A percentile compares a stretch with the other conserved stretches of the same genome.
These are phyloP conservation scores for Cephus runcator DNA, from an alignment of 2,888 invertebrate species.

Conservation along the genomic window DNA sequence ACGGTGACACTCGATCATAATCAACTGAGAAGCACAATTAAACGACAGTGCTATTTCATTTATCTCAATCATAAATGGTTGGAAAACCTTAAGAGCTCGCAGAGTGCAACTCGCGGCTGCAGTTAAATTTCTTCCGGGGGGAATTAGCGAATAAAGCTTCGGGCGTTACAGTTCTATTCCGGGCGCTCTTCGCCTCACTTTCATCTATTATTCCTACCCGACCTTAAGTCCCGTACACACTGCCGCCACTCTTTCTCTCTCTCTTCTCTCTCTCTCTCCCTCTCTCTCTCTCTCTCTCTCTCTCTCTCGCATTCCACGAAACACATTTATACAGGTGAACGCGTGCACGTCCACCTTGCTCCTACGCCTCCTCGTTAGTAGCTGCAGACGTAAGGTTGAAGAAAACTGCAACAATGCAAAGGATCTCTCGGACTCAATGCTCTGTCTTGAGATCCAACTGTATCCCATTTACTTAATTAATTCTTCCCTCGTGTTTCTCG, in stretches of 20 bases:
- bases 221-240: constrained; percentile 23
- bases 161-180: neutral
- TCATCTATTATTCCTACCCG: constrained; percentile 40
- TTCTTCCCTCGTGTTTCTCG: too few relatives aligned
- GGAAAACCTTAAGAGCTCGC: too few relatives aligned
- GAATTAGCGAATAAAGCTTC: constrained; percentile 27
- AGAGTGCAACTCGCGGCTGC: constrained; percentile 13
- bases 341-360: too few relatives aligned
- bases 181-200: constrained; percentile 23
- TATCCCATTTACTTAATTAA: too few relatives aligned
- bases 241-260: neutral
- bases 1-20: constrained; percentile 29
- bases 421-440: too few relatives aligned
- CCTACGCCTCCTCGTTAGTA: too few relatives aligned
- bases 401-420: too few relatives aligned
- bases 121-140: constrained; percentile 26
- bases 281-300: neutral
- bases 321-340: too few relatives aligned
- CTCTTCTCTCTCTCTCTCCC: constrained; percentile 8
- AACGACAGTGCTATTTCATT: constrained; percentile 29
- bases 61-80: constrained; percentile 26
- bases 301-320: neutral
- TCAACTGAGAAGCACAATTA: constrained; percentile 30
- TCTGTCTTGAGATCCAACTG: too few relatives aligned
- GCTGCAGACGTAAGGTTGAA: too few relatives aligned